phyloP scores from a whole-genome alignment of 2,888 invertebrate species.

The Drosophila melanosoma region DNA sequence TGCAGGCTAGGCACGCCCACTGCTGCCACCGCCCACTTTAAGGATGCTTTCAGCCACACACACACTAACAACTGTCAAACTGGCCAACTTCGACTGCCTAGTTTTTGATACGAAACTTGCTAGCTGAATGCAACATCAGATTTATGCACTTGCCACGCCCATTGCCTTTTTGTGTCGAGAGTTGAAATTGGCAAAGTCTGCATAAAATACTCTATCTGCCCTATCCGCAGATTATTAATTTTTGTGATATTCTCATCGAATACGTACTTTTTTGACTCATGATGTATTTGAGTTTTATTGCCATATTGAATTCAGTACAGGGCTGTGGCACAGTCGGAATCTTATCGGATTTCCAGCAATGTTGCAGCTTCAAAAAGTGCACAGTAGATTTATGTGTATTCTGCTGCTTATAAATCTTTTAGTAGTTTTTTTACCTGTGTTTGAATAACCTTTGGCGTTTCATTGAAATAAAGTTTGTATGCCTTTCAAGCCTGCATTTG shows the following conservation, averaged over 20 bases:
- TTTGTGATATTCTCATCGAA: slow-evolving; percentile 29
- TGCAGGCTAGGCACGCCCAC: slow-evolving; percentile 5
- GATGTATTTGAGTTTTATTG: slow-evolving; percentile 13
- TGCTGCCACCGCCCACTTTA: neutral
- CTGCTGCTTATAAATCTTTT: neutral
- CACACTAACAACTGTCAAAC: neutral
- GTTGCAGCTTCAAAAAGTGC: neutral
- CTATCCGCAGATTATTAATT: slow-evolving; percentile 36
- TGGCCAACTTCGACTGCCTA: slow-evolving; percentile 23
- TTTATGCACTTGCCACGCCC: slow-evolving; percentile 52
- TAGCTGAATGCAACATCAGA: slow-evolving; percentile 27
- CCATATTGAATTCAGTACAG: neutral
- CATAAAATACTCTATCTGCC: slow-evolving; percentile 11
- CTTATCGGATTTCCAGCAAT: neutral
- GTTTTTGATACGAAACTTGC: slow-evolving; percentile 13
- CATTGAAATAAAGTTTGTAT: slow-evolving; percentile 16
- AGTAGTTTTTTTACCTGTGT: slow-evolving; percentile 14
- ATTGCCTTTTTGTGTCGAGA: neutral
- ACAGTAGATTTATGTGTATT: neutral
- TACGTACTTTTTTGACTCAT: slow-evolving; percentile 25
- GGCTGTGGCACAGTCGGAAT: neutral
- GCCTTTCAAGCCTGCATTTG: slow-evolving; percentile 32
- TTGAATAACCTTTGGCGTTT: slow-evolving; percentile 45
- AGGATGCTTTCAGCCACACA: slow-evolving; percentile 1
- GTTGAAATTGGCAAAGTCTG: slow-evolving; percentile 40